These are phyloP conservation scores for Hanleya hanleyi DNA, from an alignment of 2,888 invertebrate genomes.

Conservation along the genomic window DNA sequence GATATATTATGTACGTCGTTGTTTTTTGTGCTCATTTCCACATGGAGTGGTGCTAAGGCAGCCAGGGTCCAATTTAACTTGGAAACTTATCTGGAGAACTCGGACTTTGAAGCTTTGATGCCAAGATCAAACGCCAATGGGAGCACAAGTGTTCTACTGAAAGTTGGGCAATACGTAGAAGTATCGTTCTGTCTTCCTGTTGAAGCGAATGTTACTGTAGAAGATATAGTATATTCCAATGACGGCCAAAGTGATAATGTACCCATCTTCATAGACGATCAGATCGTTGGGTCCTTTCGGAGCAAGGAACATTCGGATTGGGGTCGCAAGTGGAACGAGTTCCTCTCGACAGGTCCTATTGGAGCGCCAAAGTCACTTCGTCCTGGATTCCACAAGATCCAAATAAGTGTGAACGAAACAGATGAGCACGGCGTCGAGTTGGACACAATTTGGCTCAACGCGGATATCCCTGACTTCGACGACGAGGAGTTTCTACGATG, in stretches of 20 bases:
- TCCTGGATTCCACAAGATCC: conserved; percentile 11
- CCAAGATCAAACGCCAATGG: background rate
- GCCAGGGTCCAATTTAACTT: background rate
- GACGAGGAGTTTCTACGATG: background rate
- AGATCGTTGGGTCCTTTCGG: conserved; percentile 18
- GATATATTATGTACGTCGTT: too few relatives aligned
- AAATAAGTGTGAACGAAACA: background rate
- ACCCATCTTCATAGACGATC: conserved; percentile 37
- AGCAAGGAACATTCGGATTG: conserved; percentile 15
- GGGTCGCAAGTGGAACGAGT: conserved; percentile 33
- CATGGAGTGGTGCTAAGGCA: too few relatives aligned
- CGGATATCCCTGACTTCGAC: background rate
- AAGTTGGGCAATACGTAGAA: background rate
- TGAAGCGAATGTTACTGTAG: conserved; percentile 25
- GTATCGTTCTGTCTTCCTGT: background rate
- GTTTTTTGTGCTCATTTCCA: too few relatives aligned
- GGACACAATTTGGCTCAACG: background rate
- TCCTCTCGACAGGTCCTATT: conserved; percentile 24
- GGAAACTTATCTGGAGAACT: background rate
- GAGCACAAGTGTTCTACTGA: background rate
- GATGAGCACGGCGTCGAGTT: conserved; percentile 12
- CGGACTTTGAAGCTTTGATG: background rate
- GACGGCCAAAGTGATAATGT: conserved; percentile 44
- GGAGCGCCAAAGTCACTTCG: conserved; percentile 22
- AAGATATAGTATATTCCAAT: conserved; percentile 45